Evolutionary conservation across 2,797 vertebrate genomes (phyloP).

Genomic region (Hydrocynus forskahlii): DNA sequence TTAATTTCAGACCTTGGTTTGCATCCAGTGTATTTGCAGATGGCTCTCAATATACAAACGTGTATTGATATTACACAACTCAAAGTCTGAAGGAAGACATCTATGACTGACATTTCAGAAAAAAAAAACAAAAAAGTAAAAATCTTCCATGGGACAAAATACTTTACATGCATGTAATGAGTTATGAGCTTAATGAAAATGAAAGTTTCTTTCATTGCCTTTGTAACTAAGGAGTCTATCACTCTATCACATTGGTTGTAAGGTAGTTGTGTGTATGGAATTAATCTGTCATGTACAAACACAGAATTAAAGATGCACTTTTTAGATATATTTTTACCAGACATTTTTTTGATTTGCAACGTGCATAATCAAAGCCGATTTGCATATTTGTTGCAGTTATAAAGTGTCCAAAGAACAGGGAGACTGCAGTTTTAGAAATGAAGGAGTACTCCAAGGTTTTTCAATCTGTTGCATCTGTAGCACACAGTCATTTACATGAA

Average conservation of each 20-base stretch:
- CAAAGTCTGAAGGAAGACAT: slow-evolving; percentile 38
- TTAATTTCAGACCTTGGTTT: slow-evolving; percentile 37
- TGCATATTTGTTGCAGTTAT: slow-evolving; percentile 10
- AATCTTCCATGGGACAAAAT: not conserved
- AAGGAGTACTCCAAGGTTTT: not conserved
- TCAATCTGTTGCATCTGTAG: not conserved
- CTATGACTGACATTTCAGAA: slow-evolving; percentile 32
- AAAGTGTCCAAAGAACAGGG: not conserved
- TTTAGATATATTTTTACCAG: not conserved
- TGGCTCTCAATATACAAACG: slow-evolving; percentile 37
- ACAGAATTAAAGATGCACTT: not conserved
- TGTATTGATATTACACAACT: slow-evolving; percentile 31
- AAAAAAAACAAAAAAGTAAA: not conserved
- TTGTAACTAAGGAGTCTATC: not conserved
- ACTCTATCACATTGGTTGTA: not conserved
- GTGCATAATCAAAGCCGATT: not conserved
- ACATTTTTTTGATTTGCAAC: not conserved
- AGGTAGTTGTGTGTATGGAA: not conserved
- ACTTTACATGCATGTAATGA: slow-evolving; percentile 19
- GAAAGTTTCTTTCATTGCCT: not conserved
- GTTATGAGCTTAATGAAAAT: not conserved
- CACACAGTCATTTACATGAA: not conserved
- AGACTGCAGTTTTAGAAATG: not conserved
- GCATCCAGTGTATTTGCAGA: slow-evolving; percentile 36
- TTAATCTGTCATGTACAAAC: not conserved